phyloP scores from a whole-genome alignment of 2,888 invertebrate genomes.

The Tipula confusa region DNA sequence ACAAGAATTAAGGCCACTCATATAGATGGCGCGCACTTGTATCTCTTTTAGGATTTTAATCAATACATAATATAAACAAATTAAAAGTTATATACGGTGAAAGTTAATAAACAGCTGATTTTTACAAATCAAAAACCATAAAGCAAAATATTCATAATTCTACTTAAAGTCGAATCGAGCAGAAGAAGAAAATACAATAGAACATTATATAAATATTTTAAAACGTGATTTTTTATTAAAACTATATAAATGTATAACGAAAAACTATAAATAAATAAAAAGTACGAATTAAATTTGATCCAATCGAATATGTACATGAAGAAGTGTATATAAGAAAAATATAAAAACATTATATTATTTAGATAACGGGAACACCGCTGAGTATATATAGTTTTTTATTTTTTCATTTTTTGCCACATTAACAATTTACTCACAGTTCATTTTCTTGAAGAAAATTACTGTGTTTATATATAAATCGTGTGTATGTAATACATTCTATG shows the following conservation, averaged over 20 bases:
- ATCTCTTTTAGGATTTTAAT: not conserved
- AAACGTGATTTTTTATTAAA: conserved; percentile 25
- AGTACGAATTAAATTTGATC: not conserved
- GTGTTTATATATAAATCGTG: not conserved
- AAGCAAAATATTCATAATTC: not conserved
- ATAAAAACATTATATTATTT: conserved; percentile 3
- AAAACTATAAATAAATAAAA: conserved; percentile 25
- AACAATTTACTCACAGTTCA: not conserved
- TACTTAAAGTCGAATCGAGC: not conserved
- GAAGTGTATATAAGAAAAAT: not conserved
- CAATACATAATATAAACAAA: not conserved
- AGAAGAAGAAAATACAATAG: not conserved
- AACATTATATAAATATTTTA: conserved; percentile 9
- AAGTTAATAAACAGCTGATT: conserved; percentile 25
- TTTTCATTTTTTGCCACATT: not conserved
- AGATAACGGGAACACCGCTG: conserved; percentile 12
- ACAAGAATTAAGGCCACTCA: not conserved
- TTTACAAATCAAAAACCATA: not conserved
- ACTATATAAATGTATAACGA: not conserved
- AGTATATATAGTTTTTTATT: not conserved
- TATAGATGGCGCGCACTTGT: not conserved
- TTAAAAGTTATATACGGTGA: not conserved
- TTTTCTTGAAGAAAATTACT: not conserved
- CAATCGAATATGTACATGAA: not conserved
- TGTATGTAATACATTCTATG: not conserved